phyloP scores from a whole-genome alignment of 2,113 vertebrate genomes.

The Rhombomys opimus region DNA sequence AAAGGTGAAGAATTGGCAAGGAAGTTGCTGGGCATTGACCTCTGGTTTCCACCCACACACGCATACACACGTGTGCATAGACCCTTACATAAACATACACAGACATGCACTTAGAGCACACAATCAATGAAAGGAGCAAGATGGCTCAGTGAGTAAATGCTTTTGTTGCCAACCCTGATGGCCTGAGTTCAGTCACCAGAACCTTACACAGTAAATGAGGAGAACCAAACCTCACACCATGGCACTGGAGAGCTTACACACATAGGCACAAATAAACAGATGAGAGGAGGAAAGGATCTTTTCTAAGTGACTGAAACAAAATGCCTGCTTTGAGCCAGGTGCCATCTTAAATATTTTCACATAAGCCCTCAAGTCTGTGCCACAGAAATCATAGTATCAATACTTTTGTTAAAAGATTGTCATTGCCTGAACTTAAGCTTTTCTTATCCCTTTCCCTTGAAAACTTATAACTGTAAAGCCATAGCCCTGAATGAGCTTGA shows the following conservation, averaged over 20 bases:
- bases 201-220: neutral
- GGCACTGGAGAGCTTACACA: no score
- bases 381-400: neutral
- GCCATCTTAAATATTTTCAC: slow-evolving; percentile 32
- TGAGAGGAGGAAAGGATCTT: neutral
- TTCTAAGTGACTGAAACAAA: neutral
- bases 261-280: neutral
- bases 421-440: slow-evolving; percentile 51
- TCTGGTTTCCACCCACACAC: neutral
- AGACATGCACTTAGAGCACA: neutral
- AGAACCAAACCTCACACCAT: no score
- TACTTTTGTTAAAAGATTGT: slow-evolving; percentile 18
- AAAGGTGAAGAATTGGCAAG: neutral
- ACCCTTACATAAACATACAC: neutral
- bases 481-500: slow-evolving; percentile 39
- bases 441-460: neutral
- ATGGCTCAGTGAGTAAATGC: neutral
- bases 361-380: neutral
- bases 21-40: neutral
- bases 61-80: neutral
- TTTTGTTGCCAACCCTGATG: no score
- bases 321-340: slow-evolving; percentile 11
- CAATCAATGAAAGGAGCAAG: neutral
- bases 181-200: neutral
- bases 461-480: slow-evolving; percentile 32